These are phyloP conservation scores for Myocastor coypus DNA, from an alignment of 2,113 vertebrate genomes.

Conservation along the genomic window DNA sequence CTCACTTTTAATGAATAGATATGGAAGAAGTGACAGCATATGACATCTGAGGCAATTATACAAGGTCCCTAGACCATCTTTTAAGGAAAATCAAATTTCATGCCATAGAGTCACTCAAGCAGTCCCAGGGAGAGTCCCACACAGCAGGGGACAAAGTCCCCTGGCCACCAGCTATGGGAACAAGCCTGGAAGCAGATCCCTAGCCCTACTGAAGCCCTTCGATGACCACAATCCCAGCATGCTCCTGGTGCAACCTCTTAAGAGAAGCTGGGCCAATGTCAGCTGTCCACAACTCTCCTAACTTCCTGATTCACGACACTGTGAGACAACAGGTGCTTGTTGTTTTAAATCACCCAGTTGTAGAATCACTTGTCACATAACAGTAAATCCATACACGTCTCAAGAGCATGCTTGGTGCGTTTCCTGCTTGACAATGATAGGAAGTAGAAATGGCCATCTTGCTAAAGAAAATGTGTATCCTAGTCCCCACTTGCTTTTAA, in stretches of 20 bases:
- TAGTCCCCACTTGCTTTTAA: background rate
- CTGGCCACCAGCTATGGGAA: background rate
- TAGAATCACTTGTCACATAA: background rate
- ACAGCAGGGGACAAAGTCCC: background rate
- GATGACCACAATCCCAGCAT: background rate
- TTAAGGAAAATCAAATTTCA: background rate
- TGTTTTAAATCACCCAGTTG: background rate
- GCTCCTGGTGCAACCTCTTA: background rate
- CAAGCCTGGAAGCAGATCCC: background rate
- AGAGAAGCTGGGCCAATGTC: background rate
- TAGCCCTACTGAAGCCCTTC: background rate
- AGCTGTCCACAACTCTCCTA: background rate
- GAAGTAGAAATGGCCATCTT: background rate
- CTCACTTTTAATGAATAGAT: background rate
- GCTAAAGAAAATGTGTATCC: background rate
- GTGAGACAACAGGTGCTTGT: background rate
- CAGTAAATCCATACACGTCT: background rate
- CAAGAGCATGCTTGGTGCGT: background rate
- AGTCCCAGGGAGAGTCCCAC: background rate
- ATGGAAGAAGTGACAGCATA: background rate
- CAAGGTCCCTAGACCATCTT: background rate
- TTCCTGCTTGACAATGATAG: background rate
- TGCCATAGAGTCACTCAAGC: background rate
- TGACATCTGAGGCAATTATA: conserved; percentile 24
- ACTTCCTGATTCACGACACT: background rate